A percentile compares a stretch with the other conserved stretches of the same genome.
These are phyloP conservation scores for Triplophysa yarkandensis DNA, from an alignment of 2,797 vertebrate genomes.

Conservation along the genomic window DNA sequence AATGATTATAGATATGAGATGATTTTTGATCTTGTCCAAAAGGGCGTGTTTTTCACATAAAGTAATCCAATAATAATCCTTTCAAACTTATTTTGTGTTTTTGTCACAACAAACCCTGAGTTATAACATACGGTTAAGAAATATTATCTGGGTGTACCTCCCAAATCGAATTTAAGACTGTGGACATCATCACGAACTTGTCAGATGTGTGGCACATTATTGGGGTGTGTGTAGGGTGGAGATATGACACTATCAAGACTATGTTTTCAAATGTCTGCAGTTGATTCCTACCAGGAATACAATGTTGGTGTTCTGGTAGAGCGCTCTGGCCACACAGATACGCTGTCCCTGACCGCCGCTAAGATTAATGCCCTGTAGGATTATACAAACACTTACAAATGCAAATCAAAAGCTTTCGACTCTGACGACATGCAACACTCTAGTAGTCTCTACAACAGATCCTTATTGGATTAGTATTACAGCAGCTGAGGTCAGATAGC, in stretches of 20 bases:
- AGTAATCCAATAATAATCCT: conserved; percentile 31
- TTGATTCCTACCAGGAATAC: conserved; percentile 90
- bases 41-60: conserved; percentile 30
- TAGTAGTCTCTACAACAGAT: conserved; percentile 38
- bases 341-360: conserved; percentile 96
- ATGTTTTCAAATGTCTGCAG: conserved; percentile 8
- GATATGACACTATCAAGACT: not conserved
- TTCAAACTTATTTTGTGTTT: conserved; percentile 1
- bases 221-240: conserved; percentile 7
- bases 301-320: conserved; percentile 98
- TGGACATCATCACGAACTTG: conserved; percentile 11
- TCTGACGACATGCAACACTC: conserved; percentile 20
- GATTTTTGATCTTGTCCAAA: conserved; percentile 15
- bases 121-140: conserved; percentile 11
- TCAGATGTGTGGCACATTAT: not conserved
- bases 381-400: conserved; percentile 54
- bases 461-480: conserved; percentile 42
- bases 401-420: conserved; percentile 22
- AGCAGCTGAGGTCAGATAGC: conserved; percentile 39
- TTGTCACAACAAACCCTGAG: not conserved
- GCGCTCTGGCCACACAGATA: conserved; percentile 94
- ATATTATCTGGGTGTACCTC: conserved; percentile 30
- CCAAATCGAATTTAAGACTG: conserved; percentile 42
- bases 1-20: conserved; percentile 21
- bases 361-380: conserved; percentile 92